Conservation (phyloP, 2,797 vertebrate genomes). For the Scleropages formosus region DNA sequence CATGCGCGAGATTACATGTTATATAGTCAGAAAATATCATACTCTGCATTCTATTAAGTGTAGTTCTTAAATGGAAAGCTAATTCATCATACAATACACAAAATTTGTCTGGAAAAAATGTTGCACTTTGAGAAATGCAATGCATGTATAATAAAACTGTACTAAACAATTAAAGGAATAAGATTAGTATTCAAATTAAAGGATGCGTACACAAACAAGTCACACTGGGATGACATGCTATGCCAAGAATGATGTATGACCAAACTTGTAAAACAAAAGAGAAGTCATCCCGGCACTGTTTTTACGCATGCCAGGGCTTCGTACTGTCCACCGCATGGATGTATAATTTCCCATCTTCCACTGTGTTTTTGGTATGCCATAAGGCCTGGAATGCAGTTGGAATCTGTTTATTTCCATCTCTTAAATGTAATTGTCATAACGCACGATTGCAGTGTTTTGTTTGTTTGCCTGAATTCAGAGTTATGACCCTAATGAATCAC, state of each 20-base stretch:
- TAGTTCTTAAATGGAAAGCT: too few species aligned
- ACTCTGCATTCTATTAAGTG: too few species aligned
- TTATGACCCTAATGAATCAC: constrained; percentile 85
- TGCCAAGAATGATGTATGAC: constrained; percentile 44
- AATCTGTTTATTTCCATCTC: constrained; percentile 80
- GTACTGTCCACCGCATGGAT: constrained; percentile 41
- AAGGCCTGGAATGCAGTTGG: constrained; percentile 68
- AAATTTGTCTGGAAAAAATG: too few species aligned
- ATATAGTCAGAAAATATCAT: too few species aligned
- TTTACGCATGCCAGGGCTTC: constrained; percentile 49
- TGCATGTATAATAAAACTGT: too few species aligned
- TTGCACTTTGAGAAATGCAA: too few species aligned
- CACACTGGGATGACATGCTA: constrained; percentile 41
- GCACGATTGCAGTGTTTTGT: constrained; percentile 79
- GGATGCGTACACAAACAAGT: constrained; percentile 34
- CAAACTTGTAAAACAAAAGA: constrained; percentile 29
- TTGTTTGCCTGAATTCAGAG: constrained; percentile 81
- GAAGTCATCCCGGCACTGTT: constrained; percentile 37
- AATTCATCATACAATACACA: too few species aligned
- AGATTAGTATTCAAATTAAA: too few species aligned
- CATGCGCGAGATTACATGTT: too few species aligned
- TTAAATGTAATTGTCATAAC: constrained; percentile 75
- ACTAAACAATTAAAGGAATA: too few species aligned
- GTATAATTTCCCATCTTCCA: constrained; percentile 47
- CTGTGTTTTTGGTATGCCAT: constrained; percentile 63